phyloP scores from a whole-genome alignment of 2,113 vertebrate species.

The Callionymus lyra region DNA sequence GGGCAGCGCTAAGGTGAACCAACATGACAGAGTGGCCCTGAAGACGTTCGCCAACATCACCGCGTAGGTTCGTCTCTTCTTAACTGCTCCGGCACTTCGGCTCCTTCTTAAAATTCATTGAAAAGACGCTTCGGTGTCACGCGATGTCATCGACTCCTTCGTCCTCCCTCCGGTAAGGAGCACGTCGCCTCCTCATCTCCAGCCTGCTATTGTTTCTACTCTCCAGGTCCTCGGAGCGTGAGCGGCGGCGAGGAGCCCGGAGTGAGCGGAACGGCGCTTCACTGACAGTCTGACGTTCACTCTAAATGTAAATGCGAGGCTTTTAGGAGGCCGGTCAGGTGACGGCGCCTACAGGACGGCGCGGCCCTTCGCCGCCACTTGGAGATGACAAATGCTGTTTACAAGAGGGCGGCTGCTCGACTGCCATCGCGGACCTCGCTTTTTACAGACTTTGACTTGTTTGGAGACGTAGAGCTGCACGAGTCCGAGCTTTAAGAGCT shows the following conservation, averaged over 20 bases:
- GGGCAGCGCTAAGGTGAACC: too few relatives aligned
- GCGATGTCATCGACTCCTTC: constrained; percentile 23
- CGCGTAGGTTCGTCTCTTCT: too few relatives aligned
- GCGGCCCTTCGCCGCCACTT: constrained; percentile 34
- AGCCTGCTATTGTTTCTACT: too few relatives aligned
- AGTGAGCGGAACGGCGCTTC: constrained; percentile 44
- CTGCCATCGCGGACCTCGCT: constrained; percentile 10
- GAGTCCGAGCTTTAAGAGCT: too few relatives aligned
- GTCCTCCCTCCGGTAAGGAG: constrained; percentile 29
- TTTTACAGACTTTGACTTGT: too few relatives aligned
- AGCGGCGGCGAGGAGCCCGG: constrained; percentile 44
- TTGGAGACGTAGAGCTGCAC: too few relatives aligned
- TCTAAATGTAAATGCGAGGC: constrained; percentile 75
- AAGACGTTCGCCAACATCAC: too few relatives aligned
- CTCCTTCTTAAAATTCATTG: constrained; percentile 36
- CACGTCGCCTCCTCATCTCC: too few relatives aligned
- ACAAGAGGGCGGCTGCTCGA: constrained; percentile 5
- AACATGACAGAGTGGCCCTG: too few relatives aligned
- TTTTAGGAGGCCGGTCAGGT: constrained; percentile 59
- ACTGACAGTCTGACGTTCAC: constrained; percentile 59
- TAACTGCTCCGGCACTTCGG: constrained; percentile 6
- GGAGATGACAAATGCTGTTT: constrained; percentile 47
- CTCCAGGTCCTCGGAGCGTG: constrained; percentile 11
- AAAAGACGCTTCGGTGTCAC: constrained; percentile 24
- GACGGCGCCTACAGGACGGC: constrained; percentile 40